A percentile compares a stretch with the other conserved stretches of the same genome.
These are phyloP conservation scores for Parus major DNA, from an alignment of 2,113 vertebrate genomes.

Conservation along the genomic window DNA sequence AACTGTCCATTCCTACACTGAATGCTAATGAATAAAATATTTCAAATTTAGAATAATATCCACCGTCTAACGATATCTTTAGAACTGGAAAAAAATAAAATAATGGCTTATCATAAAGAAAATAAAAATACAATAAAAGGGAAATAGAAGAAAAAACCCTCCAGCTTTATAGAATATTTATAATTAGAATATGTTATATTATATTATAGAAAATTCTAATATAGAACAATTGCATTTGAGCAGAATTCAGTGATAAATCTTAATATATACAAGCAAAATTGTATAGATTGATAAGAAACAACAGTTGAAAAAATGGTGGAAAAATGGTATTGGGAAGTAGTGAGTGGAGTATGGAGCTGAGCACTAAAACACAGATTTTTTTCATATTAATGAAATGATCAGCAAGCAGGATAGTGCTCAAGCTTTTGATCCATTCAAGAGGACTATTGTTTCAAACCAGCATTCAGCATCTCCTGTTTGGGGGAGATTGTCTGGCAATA, in stretches of 20 bases:
- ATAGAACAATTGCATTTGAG: background rate
- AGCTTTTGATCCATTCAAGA: background rate
- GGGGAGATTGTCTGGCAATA: background rate
- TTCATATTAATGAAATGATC: background rate
- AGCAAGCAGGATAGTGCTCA: background rate
- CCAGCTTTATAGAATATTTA: background rate
- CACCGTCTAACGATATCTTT: background rate
- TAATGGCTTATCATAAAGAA: background rate
- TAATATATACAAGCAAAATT: background rate
- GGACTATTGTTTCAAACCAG: background rate
- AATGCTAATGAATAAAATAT: background rate
- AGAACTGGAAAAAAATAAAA: background rate
- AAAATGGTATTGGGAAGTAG: background rate
- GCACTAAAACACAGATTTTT: background rate
- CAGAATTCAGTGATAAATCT: background rate
- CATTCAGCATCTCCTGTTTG: background rate
- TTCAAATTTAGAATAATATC: background rate
- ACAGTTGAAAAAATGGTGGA: background rate
- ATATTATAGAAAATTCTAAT: background rate
- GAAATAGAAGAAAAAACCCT: background rate
- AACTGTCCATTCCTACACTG: background rate
- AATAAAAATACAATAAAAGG: background rate
- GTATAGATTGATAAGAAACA: background rate
- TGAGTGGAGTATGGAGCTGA: background rate
- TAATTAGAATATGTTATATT: no score